phyloP scores from a whole-genome alignment of 2,113 vertebrate genomes.

The Tupaia tana region DNA sequence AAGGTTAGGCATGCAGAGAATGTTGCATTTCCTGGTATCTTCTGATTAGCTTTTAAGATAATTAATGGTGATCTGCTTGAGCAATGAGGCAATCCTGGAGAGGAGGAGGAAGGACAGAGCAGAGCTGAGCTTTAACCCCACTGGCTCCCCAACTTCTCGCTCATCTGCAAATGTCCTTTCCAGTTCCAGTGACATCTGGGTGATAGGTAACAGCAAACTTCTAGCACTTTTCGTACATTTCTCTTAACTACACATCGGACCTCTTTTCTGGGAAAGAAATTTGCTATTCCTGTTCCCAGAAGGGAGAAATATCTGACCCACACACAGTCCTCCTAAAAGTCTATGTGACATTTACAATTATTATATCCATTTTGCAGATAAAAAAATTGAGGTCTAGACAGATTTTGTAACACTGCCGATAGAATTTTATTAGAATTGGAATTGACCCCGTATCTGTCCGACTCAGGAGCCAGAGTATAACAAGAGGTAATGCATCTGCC shows the following conservation, averaged over 20 bases:
- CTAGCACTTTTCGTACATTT: background rate
- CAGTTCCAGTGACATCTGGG: background rate
- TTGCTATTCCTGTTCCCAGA: background rate
- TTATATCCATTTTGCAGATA: background rate
- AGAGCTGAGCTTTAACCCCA: background rate
- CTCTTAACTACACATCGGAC: background rate
- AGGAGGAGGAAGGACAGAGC: background rate
- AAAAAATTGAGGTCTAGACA: background rate
- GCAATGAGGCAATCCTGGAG: constrained; percentile 36
- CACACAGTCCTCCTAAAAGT: background rate
- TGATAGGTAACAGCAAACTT: background rate
- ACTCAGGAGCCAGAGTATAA: background rate
- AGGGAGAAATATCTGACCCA: background rate
- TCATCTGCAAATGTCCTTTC: background rate
- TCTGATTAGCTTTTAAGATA: constrained; percentile 67
- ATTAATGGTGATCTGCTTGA: constrained; percentile 31
- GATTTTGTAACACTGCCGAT: background rate
- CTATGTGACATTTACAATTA: background rate
- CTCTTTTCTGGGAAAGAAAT: background rate
- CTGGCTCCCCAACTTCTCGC: background rate
- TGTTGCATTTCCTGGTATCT: constrained; percentile 64
- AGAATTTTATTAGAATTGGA: background rate
- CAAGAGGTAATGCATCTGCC: background rate
- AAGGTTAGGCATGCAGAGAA: constrained; percentile 67
- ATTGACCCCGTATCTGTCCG: constrained; percentile 7